phyloP scores from a whole-genome alignment of 2,797 vertebrate species.

The Microctenopoma lineatum region DNA sequence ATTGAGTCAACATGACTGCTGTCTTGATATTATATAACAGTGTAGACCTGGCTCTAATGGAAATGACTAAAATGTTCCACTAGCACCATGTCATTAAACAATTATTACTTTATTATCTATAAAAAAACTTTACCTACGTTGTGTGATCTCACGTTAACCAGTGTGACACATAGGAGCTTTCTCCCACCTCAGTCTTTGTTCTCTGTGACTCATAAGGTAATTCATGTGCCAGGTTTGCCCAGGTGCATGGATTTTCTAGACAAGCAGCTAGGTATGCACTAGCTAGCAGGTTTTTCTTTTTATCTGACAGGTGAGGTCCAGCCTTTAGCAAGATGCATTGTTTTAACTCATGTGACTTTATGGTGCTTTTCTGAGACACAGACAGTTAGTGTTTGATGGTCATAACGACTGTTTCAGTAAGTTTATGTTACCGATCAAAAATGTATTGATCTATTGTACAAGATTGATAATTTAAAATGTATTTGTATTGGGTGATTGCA shows the following conservation, averaged over 20 bases:
- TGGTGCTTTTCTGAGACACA: not conserved
- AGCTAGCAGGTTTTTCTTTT: not conserved
- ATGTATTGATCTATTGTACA: not conserved
- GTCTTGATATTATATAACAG: not conserved
- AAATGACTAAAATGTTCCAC: not conserved
- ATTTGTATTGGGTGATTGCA: not conserved
- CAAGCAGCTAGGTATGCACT: constrained; percentile 17
- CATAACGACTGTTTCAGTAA: constrained; percentile 4
- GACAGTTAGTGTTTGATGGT: not conserved
- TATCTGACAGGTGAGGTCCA: not conserved
- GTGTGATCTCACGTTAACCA: not conserved
- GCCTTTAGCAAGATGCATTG: not conserved
- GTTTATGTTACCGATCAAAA: not conserved
- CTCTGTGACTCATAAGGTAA: constrained; percentile 39
- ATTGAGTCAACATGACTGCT: not conserved
- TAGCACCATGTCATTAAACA: not conserved
- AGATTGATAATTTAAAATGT: too few species aligned
- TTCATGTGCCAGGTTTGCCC: constrained; percentile 17
- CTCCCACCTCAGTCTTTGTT: constrained; percentile 20
- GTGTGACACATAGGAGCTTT: constrained; percentile 9
- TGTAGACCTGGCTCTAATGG: not conserved
- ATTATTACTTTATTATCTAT: not conserved
- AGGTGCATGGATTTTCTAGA: not conserved
- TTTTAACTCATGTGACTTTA: not conserved
- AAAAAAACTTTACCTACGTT: not conserved